Evolutionary conservation across 1,140 invertebrate genomes (phyloP).

Genomic region (Belonocnema kinseyi): DNA sequence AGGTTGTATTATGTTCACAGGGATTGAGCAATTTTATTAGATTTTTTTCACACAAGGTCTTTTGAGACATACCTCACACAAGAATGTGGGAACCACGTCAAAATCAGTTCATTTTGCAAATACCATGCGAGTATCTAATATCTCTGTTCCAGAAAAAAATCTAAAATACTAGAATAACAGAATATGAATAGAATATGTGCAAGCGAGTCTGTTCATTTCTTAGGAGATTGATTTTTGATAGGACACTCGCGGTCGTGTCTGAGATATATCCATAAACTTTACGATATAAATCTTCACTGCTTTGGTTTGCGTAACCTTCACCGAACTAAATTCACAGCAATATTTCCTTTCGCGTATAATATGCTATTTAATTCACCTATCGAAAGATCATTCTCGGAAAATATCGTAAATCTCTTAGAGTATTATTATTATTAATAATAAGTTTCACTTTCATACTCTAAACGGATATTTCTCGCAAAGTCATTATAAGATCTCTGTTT

Average conservation of each 20-base stretch:
- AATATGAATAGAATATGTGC: neutral
- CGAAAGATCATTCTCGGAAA: neutral
- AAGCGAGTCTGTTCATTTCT: neutral
- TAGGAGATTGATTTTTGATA: constrained; percentile 5
- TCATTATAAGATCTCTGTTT: neutral
- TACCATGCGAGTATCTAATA: neutral
- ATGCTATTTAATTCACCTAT: constrained; percentile 7
- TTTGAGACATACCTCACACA: neutral
- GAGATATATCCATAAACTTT: neutral
- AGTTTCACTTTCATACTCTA: neutral
- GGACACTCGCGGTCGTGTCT: neutral
- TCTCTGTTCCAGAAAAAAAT: neutral
- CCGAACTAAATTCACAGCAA: neutral
- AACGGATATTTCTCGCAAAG: neutral
- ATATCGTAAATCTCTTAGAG: neutral
- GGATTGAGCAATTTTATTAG: too few species aligned
- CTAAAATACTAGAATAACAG: neutral
- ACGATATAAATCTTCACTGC: constrained; percentile 12
- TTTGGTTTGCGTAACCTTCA: neutral
- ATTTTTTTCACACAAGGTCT: neutral
- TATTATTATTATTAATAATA: constrained; percentile 9
- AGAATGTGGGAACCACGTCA: neutral
- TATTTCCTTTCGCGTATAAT: neutral
- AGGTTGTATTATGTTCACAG: neutral
- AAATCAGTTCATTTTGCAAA: constrained; percentile 17